Base-by-base conservation (phyloP, 2,797 vertebrate species). In the Falco naumanni region DNA sequence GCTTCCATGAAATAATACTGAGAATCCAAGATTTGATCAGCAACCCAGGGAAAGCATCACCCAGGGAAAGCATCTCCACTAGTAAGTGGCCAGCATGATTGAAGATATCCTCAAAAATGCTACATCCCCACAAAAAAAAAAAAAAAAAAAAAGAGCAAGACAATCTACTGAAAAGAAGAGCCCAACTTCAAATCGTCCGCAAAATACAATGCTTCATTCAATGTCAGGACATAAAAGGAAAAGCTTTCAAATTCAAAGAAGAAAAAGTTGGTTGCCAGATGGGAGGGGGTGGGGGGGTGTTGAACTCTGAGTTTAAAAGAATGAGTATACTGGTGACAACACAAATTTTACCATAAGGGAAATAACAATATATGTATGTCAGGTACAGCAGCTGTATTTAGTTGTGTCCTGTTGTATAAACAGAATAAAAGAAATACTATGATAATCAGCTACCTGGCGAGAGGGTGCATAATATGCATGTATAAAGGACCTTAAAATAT, bases 201-300 rank as follows among this genome's bases (percentile, higher is more conserved):
- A 72, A 85, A 82, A 14, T 19, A 9, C 9, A 56, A 11, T 34
- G 18, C 3, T 88, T 69, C 18, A 39, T 61, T 59, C 20, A 68
- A 13, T 7, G 3, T 24, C 47, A 79, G 10, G 16, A 33, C 0
- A 0, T 66, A 89, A 80, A 83, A 53, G 19, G 8, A 74, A 84
- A 89, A 66, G 3, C 4, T 82, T 84, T 78, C 59, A 13, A 9
- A 50, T 53, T 37, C 29, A 48, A 37, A 93, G 25, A 6, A 51
- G 11, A 63, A 78, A 80, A 64, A 11, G 11, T 56, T 65, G 33
- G 12, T 10, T 70, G 17, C 6, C 24, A 81, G 18, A 45, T 7
- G 80, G n/a, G 56, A 75, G 54, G 9, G 7, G 2, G 15, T 2
- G 54, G 6, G 4, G 2, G 13, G 2, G 54, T 5, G 4, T 34